Percentiles rank a stretch among this genome's conserved stretches.
These are phyloP conservation scores for Nycticebus coucang DNA, from an alignment of 2,113 vertebrate genomes.

Conservation along the genomic window DNA sequence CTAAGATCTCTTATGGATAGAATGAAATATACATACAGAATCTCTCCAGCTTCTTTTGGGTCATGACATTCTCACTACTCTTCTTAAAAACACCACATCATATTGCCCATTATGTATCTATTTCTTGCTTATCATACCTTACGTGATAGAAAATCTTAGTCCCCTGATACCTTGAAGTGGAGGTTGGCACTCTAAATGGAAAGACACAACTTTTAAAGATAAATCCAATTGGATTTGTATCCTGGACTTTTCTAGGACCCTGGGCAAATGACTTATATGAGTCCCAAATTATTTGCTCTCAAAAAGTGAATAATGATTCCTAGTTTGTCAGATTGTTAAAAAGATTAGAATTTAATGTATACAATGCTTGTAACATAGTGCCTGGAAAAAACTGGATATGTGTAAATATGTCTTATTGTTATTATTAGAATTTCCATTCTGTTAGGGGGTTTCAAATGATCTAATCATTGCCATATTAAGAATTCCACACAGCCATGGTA, in stretches of 20 bases:
- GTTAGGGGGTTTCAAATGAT: background rate
- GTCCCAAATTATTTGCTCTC: background rate
- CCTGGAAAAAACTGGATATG: background rate
- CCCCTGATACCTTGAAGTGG: background rate
- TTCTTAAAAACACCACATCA: background rate
- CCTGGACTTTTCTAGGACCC: fast-evolving
- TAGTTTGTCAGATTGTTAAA: background rate
- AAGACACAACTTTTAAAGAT: background rate
- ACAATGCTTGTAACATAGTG: fast-evolving
- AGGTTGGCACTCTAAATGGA: background rate
- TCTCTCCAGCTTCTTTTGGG: background rate
- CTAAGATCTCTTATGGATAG: background rate
- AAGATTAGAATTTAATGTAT: background rate
- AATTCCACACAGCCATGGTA: background rate
- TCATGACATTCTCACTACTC: background rate
- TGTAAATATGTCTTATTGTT: background rate
- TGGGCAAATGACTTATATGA: background rate
- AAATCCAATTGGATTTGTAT: background rate
- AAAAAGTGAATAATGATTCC: background rate
- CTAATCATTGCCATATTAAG: background rate
- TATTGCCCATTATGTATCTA: background rate
- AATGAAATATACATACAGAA: background rate
- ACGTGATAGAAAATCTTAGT: background rate
- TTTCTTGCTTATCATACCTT: background rate
- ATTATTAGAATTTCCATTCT: background rate